Conservation (phyloP, 2,797 vertebrate genomes). For the Masticophis lateralis region DNA sequence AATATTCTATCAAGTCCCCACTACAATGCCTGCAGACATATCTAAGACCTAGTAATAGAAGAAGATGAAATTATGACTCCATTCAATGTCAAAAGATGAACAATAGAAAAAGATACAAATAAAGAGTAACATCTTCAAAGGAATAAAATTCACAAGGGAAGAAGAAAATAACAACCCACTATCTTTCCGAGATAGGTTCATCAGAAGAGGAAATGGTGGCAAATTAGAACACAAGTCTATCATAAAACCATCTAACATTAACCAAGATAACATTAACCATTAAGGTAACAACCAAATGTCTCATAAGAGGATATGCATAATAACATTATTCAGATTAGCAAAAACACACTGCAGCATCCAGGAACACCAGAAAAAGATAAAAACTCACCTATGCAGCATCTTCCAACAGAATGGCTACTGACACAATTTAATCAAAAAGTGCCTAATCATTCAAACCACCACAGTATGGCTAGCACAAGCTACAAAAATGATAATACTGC, state of each 20-base stretch:
- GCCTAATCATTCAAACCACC: neutral
- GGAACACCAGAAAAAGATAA: neutral
- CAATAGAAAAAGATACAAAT: neutral
- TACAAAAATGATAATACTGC: neutral
- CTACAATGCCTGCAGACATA: neutral
- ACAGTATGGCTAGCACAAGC: neutral
- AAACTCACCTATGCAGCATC: neutral
- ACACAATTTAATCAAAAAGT: neutral
- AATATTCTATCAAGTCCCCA: neutral
- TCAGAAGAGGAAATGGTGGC: neutral
- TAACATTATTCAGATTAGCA: neutral
- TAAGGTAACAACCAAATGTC: neutral
- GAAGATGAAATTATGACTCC: neutral
- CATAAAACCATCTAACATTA: neutral
- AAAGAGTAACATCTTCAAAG: neutral
- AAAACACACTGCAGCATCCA: neutral
- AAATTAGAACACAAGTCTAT: neutral
- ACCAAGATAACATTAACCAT: neutral
- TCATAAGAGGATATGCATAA: neutral
- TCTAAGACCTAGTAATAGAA: neutral
- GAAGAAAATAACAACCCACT: neutral
- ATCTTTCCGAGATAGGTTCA: neutral
- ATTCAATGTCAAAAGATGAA: neutral
- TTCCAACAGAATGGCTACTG: neutral
- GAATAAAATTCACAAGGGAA: neutral